Evolutionary conservation across 2,797 vertebrate genomes (phyloP).

Genomic region (Toxotes lorentzi): DNA sequence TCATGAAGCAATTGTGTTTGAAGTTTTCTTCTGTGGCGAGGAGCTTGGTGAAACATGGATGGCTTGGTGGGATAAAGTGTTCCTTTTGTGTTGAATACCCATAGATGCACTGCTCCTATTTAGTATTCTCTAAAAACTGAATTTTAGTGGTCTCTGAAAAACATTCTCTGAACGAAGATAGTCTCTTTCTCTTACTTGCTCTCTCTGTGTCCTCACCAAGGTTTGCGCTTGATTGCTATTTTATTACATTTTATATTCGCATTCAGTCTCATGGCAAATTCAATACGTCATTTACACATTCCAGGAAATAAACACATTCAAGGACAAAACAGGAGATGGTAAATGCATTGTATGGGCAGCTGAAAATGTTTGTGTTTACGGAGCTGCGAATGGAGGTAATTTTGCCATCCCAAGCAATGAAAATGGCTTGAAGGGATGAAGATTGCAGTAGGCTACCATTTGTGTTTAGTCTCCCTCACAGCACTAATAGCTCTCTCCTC

Average conservation of each 20-base stretch:
- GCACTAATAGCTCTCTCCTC: slow-evolving; percentile 25
- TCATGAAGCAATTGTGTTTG: neutral
- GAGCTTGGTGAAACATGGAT: slow-evolving; percentile 25
- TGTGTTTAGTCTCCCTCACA: slow-evolving; percentile 26
- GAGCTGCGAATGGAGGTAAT: slow-evolving; percentile 45
- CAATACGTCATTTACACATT: slow-evolving; percentile 53
- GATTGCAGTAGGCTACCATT: slow-evolving; percentile 33
- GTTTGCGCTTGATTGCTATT: slow-evolving; percentile 52
- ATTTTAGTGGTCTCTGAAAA: slow-evolving; percentile 46
- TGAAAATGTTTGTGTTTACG: slow-evolving; percentile 53
- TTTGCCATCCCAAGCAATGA: slow-evolving; percentile 38
- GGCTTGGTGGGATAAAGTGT: neutral
- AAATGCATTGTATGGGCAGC: slow-evolving; percentile 49
- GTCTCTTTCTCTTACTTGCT: slow-evolving; percentile 10
- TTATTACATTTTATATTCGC: slow-evolving; percentile 58
- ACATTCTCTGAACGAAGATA: slow-evolving; percentile 30
- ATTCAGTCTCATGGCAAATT: slow-evolving; percentile 53
- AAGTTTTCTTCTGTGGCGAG: slow-evolving; percentile 1
- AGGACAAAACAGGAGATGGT: slow-evolving; percentile 38
- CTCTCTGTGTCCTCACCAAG: neutral
- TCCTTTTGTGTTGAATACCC: slow-evolving; percentile 25
- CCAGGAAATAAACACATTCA: slow-evolving; percentile 54
- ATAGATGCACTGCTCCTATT: slow-evolving; percentile 29
- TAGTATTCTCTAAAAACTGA: slow-evolving; percentile 39
- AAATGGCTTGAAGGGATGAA: slow-evolving; percentile 45